phyloP scores from a whole-genome alignment of 1,140 invertebrate genomes.

The Microplitis mediator region DNA sequence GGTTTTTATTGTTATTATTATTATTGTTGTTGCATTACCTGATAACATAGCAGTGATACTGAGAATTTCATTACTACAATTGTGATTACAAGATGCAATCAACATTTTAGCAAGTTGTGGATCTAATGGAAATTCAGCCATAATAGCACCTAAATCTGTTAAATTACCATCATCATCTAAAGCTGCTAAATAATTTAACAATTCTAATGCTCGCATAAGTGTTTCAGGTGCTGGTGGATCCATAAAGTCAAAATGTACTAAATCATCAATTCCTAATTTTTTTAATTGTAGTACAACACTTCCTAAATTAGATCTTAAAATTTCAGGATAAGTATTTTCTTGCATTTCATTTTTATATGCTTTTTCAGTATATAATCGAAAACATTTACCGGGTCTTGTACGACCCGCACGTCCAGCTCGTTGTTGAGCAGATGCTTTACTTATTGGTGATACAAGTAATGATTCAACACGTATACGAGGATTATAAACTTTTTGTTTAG shows the following conservation, averaged over 20 bases:
- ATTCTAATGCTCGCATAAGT: slow-evolving; percentile 97
- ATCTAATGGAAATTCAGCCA: slow-evolving; percentile 99
- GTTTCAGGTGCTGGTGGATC: slow-evolving; percentile 99
- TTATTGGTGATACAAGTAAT: slow-evolving; percentile 96
- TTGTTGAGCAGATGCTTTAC: slow-evolving; percentile 99
- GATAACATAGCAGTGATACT: slow-evolving; percentile 99
- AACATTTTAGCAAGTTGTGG: slow-evolving; percentile 99
- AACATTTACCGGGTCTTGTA: slow-evolving; percentile 97
- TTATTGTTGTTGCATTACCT: slow-evolving; percentile 69
- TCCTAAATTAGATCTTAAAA: slow-evolving; percentile 94
- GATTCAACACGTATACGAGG: slow-evolving; percentile 97
- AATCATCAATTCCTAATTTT: slow-evolving; percentile 98
- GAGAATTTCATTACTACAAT: slow-evolving; percentile 99
- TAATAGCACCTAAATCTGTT: slow-evolving; percentile 95
- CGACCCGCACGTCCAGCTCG: slow-evolving; percentile 95
- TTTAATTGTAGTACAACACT: slow-evolving; percentile 98
- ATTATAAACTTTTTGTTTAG: slow-evolving; percentile 99
- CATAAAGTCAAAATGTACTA: slow-evolving; percentile 99
- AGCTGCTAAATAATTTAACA: slow-evolving; percentile 96
- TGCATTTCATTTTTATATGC: slow-evolving; percentile 99
- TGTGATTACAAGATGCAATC: slow-evolving; percentile 95
- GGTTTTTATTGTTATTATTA: background rate
- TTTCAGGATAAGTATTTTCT: slow-evolving; percentile 99
- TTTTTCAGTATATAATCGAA: slow-evolving; percentile 97
- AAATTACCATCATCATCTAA: slow-evolving; percentile 97